A percentile compares a stretch with the other conserved stretches of the same genome.
These are phyloP conservation scores for Isichthys henryi DNA, from an alignment of 2,113 vertebrate genomes.

Conservation along the genomic window DNA sequence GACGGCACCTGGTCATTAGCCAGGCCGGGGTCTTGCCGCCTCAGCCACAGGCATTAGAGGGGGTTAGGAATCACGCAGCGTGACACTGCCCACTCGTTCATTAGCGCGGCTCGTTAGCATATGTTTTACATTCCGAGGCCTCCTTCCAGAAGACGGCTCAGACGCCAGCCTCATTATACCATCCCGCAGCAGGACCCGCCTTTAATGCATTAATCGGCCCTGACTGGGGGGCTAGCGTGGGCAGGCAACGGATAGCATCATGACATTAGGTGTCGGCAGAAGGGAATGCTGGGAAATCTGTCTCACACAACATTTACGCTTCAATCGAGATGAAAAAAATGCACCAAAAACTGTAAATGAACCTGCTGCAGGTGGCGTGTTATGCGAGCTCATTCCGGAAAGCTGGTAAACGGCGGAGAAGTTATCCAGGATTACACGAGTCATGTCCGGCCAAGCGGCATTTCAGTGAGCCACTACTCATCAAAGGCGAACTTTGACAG, in stretches of 20 bases:
- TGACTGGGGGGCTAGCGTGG: not conserved
- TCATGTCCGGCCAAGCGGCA: not conserved
- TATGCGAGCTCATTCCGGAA: not conserved
- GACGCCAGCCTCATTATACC: not conserved
- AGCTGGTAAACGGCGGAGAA: not conserved
- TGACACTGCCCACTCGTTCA: conserved; percentile 8
- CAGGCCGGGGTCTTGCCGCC: not conserved
- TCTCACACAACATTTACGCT: too few relatives aligned
- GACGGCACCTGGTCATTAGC: not conserved
- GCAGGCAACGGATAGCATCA: not conserved
- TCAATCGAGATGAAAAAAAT: not conserved
- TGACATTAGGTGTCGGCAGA: not conserved
- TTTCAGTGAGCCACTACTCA: not conserved
- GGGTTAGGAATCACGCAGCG: conserved; percentile 1
- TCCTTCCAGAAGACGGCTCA: not conserved
- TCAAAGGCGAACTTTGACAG: not conserved
- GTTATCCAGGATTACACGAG: not conserved
- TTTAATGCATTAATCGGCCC: not conserved
- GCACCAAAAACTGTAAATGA: not conserved
- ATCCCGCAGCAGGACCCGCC: not conserved
- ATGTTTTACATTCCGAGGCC: not conserved
- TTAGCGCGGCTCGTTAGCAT: not conserved
- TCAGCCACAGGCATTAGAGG: not conserved
- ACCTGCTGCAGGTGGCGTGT: not conserved
- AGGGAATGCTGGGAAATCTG: not conserved